Evolutionary conservation across 2,888 invertebrate genomes (phyloP).

Genomic region (Folsomia manolachei): DNA sequence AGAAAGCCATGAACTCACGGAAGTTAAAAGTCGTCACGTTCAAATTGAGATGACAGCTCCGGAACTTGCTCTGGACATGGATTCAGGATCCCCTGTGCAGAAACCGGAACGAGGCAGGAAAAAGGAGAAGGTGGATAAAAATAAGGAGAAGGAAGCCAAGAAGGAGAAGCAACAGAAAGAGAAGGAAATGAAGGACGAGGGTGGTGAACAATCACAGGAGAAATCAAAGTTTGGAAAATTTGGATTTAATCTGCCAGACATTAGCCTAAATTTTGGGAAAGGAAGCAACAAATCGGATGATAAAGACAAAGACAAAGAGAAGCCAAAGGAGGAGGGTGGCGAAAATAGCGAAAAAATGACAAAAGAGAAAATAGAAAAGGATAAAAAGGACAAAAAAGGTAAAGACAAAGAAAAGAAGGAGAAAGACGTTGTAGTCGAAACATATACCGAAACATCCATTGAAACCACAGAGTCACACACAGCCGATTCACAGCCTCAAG

Average conservation of each 20-base stretch:
- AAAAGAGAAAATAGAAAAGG: constrained; percentile 15
- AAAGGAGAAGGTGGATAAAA: constrained; percentile 20
- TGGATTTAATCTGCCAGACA: constrained; percentile 52
- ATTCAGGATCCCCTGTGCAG: constrained; percentile 19
- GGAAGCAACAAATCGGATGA: constrained; percentile 25
- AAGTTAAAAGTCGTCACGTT: constrained; percentile 16
- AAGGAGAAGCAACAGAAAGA: constrained; percentile 20
- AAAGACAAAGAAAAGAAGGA: constrained; percentile 28
- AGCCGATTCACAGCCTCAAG: background rate
- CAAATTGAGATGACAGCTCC: constrained; percentile 35
- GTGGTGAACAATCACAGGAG: constrained; percentile 23
- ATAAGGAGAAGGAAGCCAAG: constrained; percentile 14
- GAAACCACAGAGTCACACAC: background rate
- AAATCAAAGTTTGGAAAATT: constrained; percentile 48
- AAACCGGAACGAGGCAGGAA: constrained; percentile 31
- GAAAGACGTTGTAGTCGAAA: constrained; percentile 6
- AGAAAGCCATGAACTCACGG: background rate
- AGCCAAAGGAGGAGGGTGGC: constrained; percentile 13
- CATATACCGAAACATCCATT: background rate
- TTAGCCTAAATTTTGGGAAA: constrained; percentile 45
- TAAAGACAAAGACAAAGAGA: constrained; percentile 22
- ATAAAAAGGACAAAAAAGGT: constrained; percentile 21
- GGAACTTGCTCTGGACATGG: constrained; percentile 24
- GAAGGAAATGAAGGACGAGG: constrained; percentile 21
- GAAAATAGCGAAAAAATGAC: constrained; percentile 5